Evolutionary conservation across 2,888 invertebrate species (phyloP).

Genomic region (Pyrochroa serraticornis): DNA sequence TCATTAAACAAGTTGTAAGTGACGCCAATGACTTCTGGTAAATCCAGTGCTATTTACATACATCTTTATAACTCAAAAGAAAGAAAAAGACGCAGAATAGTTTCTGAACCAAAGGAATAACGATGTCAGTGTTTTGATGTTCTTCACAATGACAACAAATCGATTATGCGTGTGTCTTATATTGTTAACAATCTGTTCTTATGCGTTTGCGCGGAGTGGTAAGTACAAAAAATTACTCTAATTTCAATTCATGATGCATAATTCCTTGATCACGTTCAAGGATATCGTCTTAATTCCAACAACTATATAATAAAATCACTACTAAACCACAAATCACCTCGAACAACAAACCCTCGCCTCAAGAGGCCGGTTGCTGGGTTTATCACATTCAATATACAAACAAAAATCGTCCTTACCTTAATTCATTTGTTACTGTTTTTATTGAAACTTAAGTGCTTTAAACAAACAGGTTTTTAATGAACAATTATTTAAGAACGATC

Average conservation of each 20-base stretch:
- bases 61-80: conserved; percentile 33
- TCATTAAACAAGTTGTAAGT: conserved; percentile 31
- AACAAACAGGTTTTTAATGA: conserved; percentile 2
- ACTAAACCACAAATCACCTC: background rate
- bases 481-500: background rate
- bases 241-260: conserved; percentile 17
- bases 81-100: conserved; percentile 37
- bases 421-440: too few species aligned
- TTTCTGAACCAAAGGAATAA: conserved; percentile 28
- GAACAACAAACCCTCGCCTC: too few species aligned
- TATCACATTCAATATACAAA: background rate
- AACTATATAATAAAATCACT: background rate
- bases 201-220: conserved; percentile 34
- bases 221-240: conserved; percentile 24
- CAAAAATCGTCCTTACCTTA: background rate
- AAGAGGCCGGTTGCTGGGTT: background rate
- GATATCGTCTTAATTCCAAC: conserved; percentile 10
- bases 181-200: conserved; percentile 21
- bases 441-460: background rate
- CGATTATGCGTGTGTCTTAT: conserved; percentile 23
- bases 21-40: conserved; percentile 38
- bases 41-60: conserved; percentile 36
- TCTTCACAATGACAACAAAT: conserved; percentile 28
- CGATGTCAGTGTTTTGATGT: conserved; percentile 33
- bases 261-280: conserved; percentile 20